These are phyloP conservation scores for Tetragonula clypearis DNA, from an alignment of 1,140 invertebrate genomes.

Conservation along the genomic window DNA sequence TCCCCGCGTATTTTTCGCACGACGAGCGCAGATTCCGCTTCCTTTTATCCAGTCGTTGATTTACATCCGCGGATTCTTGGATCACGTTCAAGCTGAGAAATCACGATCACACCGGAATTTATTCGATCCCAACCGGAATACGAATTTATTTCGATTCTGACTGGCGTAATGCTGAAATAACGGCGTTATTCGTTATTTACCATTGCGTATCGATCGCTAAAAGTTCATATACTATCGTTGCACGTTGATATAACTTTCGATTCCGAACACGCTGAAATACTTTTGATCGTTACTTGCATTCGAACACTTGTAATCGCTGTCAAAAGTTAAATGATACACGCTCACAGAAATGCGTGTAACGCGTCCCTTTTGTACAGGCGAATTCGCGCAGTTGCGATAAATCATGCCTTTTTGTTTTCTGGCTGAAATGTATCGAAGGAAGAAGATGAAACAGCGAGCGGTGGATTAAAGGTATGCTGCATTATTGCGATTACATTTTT, in stretches of 20 bases:
- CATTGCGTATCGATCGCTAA: not conserved
- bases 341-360: not conserved
- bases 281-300: not conserved
- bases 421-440: too few species aligned
- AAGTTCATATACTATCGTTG: not conserved
- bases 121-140: not conserved
- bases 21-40: not conserved
- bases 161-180: not conserved
- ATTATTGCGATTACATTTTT: too few species aligned
- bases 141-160: not conserved
- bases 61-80: conserved; percentile 29
- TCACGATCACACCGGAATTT: not conserved
- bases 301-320: not conserved
- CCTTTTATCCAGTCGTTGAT: conserved; percentile 11
- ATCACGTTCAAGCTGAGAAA: conserved; percentile 1
- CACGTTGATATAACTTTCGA: not conserved
- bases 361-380: too few species aligned
- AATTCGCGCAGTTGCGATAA: too few species aligned
- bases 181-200: not conserved
- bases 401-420: too few species aligned
- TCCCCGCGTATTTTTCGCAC: not conserved
- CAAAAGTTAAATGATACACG: not conserved
- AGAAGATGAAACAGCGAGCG: too few species aligned
- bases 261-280: not conserved
- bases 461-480: too few species aligned